Evolutionary conservation across 2,113 vertebrate genomes (phyloP).

Genomic region (Bombycilla garrulus): DNA sequence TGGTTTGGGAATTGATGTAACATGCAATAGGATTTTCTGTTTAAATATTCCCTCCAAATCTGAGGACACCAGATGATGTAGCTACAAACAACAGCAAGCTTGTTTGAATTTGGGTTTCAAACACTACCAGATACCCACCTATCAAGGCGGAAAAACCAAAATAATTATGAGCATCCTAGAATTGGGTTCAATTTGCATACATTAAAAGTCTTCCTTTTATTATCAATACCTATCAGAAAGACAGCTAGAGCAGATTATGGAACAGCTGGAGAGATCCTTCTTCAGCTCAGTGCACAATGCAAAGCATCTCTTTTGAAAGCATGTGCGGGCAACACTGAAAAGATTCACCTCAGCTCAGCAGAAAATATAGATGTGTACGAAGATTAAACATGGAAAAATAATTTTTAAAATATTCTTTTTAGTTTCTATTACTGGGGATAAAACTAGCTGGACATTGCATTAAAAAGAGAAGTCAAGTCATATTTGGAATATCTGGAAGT

Average conservation of each 20-base stretch:
- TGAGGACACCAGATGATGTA: not conserved
- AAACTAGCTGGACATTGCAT: not conserved
- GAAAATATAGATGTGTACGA: not conserved
- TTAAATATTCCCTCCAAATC: not conserved
- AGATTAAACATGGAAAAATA: not conserved
- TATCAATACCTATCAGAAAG: not conserved
- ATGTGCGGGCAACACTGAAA: not conserved
- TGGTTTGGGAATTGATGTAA: not conserved
- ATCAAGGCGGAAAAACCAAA: not conserved
- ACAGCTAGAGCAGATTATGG: not conserved
- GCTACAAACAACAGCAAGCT: not conserved
- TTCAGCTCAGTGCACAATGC: not conserved
- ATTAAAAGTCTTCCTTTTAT: not conserved
- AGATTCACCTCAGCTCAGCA: not conserved
- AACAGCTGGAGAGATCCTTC: not conserved
- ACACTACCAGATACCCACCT: not conserved
- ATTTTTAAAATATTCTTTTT: not conserved
- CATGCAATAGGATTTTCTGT: not conserved
- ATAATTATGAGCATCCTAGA: not conserved
- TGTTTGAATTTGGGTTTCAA: not conserved
- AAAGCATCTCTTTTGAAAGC: not conserved
- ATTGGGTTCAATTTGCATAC: not conserved
- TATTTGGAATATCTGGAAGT: not conserved
- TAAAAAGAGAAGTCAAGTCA: not conserved
- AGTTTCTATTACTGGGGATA: not conserved